Evolutionary conservation across 2,797 vertebrate genomes (phyloP).

Genomic region (Alca torda): DNA sequence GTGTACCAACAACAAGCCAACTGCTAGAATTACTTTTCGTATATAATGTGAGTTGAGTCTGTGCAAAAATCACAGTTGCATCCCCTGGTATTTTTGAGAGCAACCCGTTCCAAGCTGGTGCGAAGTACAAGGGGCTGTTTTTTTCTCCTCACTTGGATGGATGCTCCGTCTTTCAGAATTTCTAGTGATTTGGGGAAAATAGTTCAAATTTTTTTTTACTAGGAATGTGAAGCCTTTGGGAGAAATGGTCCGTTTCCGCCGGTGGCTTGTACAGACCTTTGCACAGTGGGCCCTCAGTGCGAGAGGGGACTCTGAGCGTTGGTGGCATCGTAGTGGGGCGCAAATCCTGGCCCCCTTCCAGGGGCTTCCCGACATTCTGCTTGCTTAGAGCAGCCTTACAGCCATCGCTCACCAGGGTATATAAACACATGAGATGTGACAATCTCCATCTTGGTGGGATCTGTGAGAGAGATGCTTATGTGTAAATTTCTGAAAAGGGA

Average conservation of each 20-base stretch:
- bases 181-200: neutral
- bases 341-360: neutral
- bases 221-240: neutral
- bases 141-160: neutral
- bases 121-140: neutral
- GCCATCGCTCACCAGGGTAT: neutral
- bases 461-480: neutral
- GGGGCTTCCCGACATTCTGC: neutral
- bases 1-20: neutral
- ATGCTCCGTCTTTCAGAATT: neutral
- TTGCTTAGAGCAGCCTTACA: neutral
- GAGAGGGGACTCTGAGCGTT: neutral
- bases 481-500: neutral
- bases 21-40: neutral
- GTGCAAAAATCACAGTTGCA: neutral
- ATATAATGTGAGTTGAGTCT: neutral
- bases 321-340: rapidly evolving
- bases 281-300: rapidly evolving
- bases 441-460: neutral
- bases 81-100: neutral
- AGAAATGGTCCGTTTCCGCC: neutral
- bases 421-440: neutral
- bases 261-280: neutral
- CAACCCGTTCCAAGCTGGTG: neutral
- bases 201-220: neutral